Base-by-base conservation (phyloP, 2,113 vertebrate genomes). In the Uria lomvia region DNA sequence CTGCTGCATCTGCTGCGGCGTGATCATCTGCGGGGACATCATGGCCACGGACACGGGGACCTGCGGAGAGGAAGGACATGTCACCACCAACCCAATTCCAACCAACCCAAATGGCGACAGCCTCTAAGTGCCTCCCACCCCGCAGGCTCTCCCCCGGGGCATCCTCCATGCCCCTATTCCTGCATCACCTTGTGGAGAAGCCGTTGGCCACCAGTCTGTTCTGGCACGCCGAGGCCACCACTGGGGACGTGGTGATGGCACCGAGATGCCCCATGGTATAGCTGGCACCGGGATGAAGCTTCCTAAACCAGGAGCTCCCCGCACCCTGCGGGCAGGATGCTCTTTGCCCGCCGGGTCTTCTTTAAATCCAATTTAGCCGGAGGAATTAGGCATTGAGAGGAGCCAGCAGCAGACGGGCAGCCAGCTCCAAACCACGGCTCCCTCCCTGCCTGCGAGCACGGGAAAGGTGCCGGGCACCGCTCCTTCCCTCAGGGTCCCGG, bases 11-110 rank as follows among this genome's bases (percentile, higher is more conserved):
- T 99, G 99, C 97, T 99, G 99, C 8, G 99, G 99, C 15, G 99
- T 99, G 93, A 99, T 99, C 99, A 99, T 99, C 98, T 99, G 99
- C 1, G 99, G 99, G 59, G 99, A 99, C 99, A 99, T 99, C 99
- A 99, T 99, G 45, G 99, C 99, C 98, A 99, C 99, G 1, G 99
- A 99, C 94, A 99, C 99, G 0, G 99, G 99, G 36, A 99, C 99
- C 99, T 99, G 95, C 0, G 3, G 88, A 50, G 66, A 58, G 27
- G 38, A 42, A 92, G 59, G 76, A 73, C 45, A 27, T 0, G 34
- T 90, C 91, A 95, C 29, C 91, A 95, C 29, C 52, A 59, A 24
- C 3, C 75, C 36, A 2, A 0, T 21, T 53, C 83, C 30, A 56
- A 8, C 22, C 15, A 40, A 40, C 40, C 30, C 52, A 40, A 20